Conservation (phyloP, 2,888 invertebrate species). For the Rhagophthalmus giganteus region DNA sequence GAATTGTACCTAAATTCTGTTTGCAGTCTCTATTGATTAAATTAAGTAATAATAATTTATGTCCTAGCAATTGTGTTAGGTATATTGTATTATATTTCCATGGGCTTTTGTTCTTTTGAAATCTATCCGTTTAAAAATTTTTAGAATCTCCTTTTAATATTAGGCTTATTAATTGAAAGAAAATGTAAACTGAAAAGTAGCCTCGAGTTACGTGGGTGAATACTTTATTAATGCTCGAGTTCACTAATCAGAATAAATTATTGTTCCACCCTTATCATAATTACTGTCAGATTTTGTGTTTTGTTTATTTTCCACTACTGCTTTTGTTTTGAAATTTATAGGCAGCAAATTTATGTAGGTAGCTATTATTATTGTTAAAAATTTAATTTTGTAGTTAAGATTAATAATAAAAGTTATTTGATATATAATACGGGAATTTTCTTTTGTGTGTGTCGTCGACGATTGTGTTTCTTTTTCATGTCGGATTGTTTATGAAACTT, state of each 20-base stretch:
- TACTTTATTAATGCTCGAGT: constrained; percentile 1
- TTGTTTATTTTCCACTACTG: constrained; percentile 4
- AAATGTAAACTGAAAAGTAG: background rate
- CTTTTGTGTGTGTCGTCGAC: too few relatives aligned
- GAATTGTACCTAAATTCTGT: background rate
- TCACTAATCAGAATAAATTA: constrained; percentile 22
- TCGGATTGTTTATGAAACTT: background rate
- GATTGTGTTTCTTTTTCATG: too few relatives aligned
- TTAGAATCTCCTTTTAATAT: too few relatives aligned
- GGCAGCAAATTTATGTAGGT: background rate
- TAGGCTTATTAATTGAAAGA: background rate
- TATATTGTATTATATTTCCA: too few relatives aligned
- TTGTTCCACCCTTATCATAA: constrained; percentile 16
- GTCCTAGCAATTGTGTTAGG: too few relatives aligned
- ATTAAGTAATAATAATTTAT: too few relatives aligned
- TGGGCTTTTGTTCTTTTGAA: too few relatives aligned
- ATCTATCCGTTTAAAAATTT: too few relatives aligned
- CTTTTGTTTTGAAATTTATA: constrained; percentile 2
- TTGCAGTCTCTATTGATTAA: background rate
- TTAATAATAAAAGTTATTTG: too few relatives aligned
- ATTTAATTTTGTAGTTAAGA: too few relatives aligned
- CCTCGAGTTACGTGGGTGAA: background rate
- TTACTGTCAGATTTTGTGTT: constrained; percentile 5
- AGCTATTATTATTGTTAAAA: constrained; percentile 1
- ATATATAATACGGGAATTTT: too few relatives aligned